These are phyloP conservation scores for Scalopus aquaticus DNA, from an alignment of 2,113 vertebrate species.

Conservation along the genomic window DNA sequence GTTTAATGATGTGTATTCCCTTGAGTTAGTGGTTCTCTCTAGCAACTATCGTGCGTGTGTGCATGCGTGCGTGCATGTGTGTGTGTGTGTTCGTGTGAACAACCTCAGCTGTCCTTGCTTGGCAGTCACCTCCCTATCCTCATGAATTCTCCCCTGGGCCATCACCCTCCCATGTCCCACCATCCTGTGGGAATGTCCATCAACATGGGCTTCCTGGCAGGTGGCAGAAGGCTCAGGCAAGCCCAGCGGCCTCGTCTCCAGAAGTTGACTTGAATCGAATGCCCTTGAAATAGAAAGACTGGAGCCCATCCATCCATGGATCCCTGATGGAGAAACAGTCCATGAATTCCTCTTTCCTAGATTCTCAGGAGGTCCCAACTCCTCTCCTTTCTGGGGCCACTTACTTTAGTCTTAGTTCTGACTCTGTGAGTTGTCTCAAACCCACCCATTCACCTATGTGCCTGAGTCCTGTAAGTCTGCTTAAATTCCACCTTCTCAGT, in stretches of 20 bases:
- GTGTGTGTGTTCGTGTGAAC: not conserved
- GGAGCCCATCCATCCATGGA: not conserved
- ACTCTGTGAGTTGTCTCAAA: not conserved
- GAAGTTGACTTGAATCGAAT: not conserved
- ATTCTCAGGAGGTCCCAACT: fast-evolving
- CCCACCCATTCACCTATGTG: not conserved
- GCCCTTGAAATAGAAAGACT: not conserved
- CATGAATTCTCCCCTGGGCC: not conserved
- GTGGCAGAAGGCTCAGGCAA: not conserved
- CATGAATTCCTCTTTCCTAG: not conserved
- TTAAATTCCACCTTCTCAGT: not conserved
- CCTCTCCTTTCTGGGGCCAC: not conserved
- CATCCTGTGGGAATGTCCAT: not conserved
- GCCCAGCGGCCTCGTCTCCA: not conserved
- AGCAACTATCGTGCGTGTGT: no score
- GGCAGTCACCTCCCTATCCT: no score
- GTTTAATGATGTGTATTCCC: not conserved
- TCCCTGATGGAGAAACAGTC: not conserved
- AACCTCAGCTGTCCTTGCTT: not conserved
- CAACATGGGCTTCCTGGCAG: not conserved
- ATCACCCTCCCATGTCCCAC: not conserved
- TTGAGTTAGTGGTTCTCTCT: not conserved
- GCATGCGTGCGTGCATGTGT: not conserved
- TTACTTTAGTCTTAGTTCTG: not conserved
- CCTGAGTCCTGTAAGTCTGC: not conserved